Base-by-base conservation (phyloP, 2,888 invertebrate genomes). In the Scaptomyza tumidula region DNA sequence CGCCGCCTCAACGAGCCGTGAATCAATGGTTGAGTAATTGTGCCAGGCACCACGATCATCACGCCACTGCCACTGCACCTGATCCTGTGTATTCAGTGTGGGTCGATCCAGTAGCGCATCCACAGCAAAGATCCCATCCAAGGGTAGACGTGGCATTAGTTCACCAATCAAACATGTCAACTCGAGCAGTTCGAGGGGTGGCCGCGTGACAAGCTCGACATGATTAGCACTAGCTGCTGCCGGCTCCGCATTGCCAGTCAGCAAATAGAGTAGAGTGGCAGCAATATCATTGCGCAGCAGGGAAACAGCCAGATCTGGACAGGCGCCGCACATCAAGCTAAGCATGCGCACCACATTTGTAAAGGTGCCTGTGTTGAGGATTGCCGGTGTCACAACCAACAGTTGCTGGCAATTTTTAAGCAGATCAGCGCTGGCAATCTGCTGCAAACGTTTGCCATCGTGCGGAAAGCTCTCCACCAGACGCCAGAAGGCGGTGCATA, bases 91-190 rank as follows among this genome's bases (percentile, higher is more conserved):
- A 29, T 94, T 93, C 41, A 93, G 93, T 90, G 94, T 95, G 43
- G 96, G 95, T 41, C 96, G 93, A 91, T 97, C 96, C 67, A 98
- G 94, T 85, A 98, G 94, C 49, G 95, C 94, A 93, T 99, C 99
- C 64, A 99, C 98, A 52, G 96, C 94, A 93, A 99, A 99, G 84
- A 99, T 96, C 10, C 99, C 99, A 92, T 98, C 98, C 0, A 95
- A 95, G 1, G 99, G 99, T 83, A 99, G 93, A 45, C 97, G 96
- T 43, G 99, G 99, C 97, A 99, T 97, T 79, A 99, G 93, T 93
- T 99, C 99, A 13, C 98, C 99, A 88, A 99, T 98, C 61, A 99
- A 94, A 84, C 98, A 97, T 6, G 99, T 99, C 71, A 99, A 97
- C 93, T 99, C 99, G 92, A 98, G 98, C 81, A 99, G 93, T 92